A percentile compares a stretch with the other conserved stretches of the same genome.
Evolutionary conservation across 1,140 invertebrate species (phyloP).

Genomic region (Bombyx mandarina): DNA sequence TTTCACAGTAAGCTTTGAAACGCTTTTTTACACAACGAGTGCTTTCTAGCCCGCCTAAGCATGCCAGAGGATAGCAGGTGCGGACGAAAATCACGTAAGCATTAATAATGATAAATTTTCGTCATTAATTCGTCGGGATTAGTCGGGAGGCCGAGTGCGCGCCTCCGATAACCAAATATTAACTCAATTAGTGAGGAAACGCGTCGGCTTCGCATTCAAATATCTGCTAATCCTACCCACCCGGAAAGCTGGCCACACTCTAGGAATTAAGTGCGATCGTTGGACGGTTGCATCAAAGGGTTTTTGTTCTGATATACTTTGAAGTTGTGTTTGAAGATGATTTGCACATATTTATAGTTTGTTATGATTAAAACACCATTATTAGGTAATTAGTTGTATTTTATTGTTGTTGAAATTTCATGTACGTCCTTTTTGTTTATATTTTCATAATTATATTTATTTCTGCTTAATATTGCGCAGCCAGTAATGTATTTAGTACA

Average conservation of each 20-base stretch:
- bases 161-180: slow-evolving; percentile 69
- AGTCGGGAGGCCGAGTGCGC: slow-evolving; percentile 55
- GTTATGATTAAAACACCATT: too few relatives aligned
- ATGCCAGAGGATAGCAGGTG: slow-evolving; percentile 37
- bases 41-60: too few relatives aligned
- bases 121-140: slow-evolving; percentile 66
- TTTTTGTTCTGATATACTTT: not conserved
- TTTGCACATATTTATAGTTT: not conserved
- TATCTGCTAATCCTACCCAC: slow-evolving; percentile 51
- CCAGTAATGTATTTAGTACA: too few relatives aligned
- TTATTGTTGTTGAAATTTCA: too few relatives aligned
- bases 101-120: slow-evolving; percentile 70
- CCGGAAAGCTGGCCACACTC: not conserved
- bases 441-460: too few relatives aligned
- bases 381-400: too few relatives aligned
- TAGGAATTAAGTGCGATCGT: slow-evolving; percentile 3
- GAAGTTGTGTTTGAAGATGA: not conserved
- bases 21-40: too few relatives aligned
- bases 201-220: slow-evolving; percentile 48
- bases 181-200: slow-evolving; percentile 64
- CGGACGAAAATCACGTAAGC: slow-evolving; percentile 47
- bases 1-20: too few relatives aligned
- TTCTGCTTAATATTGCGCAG: too few relatives aligned
- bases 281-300: not conserved
- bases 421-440: too few relatives aligned